A percentile compares a stretch with the other conserved stretches of the same genome.
phyloP scores from a whole-genome alignment of 2,797 vertebrate genomes.

The Gambusia yucatana region DNA sequence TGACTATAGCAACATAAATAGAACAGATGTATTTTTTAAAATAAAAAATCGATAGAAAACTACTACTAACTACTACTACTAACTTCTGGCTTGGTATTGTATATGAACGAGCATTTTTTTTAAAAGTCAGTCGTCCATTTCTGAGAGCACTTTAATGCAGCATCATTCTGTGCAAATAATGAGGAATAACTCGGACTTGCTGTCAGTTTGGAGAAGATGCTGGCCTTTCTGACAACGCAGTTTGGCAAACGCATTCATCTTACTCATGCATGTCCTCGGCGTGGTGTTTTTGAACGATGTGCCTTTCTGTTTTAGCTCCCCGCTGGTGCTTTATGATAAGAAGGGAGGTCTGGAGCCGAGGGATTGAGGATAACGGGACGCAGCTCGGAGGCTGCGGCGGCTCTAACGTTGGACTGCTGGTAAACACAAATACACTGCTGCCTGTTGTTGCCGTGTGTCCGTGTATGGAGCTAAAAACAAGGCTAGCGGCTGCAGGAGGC shows the following conservation, averaged over 20 bases:
- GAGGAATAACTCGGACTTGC: conserved; percentile 33
- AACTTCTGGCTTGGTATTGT: background rate
- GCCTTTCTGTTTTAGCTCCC: conserved; percentile 14
- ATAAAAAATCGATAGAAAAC: background rate
- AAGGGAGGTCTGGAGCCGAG: conserved; percentile 25
- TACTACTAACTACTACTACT: too few relatives aligned
- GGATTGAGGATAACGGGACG: conserved; percentile 42
- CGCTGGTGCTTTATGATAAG: conserved; percentile 33
- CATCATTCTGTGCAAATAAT: conserved; percentile 43
- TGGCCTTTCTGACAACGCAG: conserved; percentile 2
- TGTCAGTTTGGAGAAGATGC: conserved; percentile 37
- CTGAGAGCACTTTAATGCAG: conserved; percentile 6
- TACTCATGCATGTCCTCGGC: background rate
- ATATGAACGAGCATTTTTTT: background rate
- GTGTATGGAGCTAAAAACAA: conserved; percentile 17
- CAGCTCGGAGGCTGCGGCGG: conserved; percentile 32
- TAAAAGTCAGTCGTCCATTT: background rate
- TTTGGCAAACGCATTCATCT: background rate
- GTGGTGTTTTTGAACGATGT: conserved; percentile 14
- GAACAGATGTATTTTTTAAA: background rate
- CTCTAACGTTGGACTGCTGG: conserved; percentile 27
- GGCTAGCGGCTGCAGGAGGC: background rate
- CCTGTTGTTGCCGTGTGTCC: background rate
- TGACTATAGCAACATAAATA: background rate
- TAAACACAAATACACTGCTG: conserved; percentile 35